These are phyloP conservation scores for Pegoplata infirma DNA, from an alignment of 2,888 invertebrate species.

Conservation along the genomic window DNA sequence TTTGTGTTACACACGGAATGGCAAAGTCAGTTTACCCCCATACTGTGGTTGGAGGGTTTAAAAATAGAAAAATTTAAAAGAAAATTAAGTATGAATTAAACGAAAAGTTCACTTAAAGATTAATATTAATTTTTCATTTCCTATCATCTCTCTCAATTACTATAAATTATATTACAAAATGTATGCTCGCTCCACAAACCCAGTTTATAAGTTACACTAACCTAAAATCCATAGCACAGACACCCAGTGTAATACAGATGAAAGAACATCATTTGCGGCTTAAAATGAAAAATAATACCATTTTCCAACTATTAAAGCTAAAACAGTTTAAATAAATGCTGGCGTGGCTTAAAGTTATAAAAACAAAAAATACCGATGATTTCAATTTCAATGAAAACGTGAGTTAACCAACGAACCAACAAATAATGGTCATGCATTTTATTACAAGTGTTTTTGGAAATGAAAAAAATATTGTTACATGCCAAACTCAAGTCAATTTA, in stretches of 20 bases:
- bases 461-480: neutral
- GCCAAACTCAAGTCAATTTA: neutral
- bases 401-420: slow-evolving; percentile 38
- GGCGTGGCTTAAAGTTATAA: slow-evolving; percentile 2
- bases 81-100: no score
- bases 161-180: no score
- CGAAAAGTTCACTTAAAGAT: no score
- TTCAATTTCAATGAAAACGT: slow-evolving; percentile 53
- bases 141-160: no score
- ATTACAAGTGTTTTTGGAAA: slow-evolving; percentile 32
- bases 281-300: neutral
- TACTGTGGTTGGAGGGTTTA: no score
- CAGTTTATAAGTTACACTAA: slow-evolving; percentile 45
- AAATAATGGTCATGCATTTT: slow-evolving; percentile 48
- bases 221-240: no score
- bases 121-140: no score
- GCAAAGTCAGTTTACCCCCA: no score
- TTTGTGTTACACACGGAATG: no score
- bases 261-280: neutral
- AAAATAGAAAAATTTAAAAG: no score
- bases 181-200: slow-evolving; percentile 30
- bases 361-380: slow-evolving; percentile 5
- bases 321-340: slow-evolving; percentile 34
- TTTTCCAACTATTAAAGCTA: slow-evolving; percentile 31
- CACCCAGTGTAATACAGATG: neutral